A percentile compares a stretch with the other conserved stretches of the same genome.
These are phyloP conservation scores for Chaenogobius annularis DNA, from an alignment of 2,113 vertebrate genomes.

Conservation along the genomic window DNA sequence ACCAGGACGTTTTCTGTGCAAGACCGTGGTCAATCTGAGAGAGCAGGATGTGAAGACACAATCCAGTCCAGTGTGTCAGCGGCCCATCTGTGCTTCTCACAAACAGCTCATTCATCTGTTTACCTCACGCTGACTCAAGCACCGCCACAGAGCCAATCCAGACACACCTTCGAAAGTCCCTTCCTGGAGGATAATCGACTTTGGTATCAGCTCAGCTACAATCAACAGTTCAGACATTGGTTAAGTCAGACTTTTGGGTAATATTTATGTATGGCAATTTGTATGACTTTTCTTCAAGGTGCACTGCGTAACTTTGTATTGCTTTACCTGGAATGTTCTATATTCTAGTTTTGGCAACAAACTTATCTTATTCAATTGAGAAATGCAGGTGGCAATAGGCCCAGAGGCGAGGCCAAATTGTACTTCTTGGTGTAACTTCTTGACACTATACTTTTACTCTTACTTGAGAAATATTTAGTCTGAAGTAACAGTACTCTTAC, in stretches of 20 bases:
- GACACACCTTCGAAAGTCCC: not conserved
- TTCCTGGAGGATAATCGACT: not conserved
- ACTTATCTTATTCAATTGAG: too few species aligned
- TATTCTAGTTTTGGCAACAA: too few species aligned
- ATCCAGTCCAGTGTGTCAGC: slow-evolving; percentile 38
- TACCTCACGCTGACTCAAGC: slow-evolving; percentile 40
- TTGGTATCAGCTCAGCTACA: not conserved
- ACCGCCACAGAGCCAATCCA: slow-evolving; percentile 27
- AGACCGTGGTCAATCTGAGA: slow-evolving; percentile 34
- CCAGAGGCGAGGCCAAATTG: too few species aligned
- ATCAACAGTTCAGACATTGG: not conserved
- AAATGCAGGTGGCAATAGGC: too few species aligned
- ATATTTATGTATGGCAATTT: not conserved
- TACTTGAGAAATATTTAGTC: too few species aligned
- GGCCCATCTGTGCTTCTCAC: slow-evolving; percentile 24
- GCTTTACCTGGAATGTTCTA: too few species aligned
- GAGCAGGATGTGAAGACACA: slow-evolving; percentile 46
- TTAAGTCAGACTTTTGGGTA: not conserved
- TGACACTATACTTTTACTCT: too few species aligned
- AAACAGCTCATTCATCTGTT: slow-evolving; percentile 38
- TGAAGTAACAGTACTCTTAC: too few species aligned
- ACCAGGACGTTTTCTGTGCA: slow-evolving; percentile 34
- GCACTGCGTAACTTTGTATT: not conserved
- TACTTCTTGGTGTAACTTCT: too few species aligned
- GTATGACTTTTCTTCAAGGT: not conserved